Conservation (phyloP, 2,113 vertebrate species). For the Heptranchias perlo region DNA sequence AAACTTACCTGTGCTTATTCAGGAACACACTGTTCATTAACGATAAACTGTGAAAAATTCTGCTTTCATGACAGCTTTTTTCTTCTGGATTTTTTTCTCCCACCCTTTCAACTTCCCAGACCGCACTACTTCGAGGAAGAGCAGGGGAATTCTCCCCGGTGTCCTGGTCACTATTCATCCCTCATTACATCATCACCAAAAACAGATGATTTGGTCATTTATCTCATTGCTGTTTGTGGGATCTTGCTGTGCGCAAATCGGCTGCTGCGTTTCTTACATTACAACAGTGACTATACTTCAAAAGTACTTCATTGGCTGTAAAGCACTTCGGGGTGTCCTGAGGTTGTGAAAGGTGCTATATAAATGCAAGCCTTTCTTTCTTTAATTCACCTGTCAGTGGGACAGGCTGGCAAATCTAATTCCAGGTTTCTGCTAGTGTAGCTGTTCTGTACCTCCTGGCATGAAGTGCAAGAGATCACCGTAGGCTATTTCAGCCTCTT, state of each 20-base stretch:
- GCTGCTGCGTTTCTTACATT: background rate
- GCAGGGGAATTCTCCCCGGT: background rate
- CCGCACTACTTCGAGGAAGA: background rate
- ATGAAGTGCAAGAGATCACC: too few species aligned
- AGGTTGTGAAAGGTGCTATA: background rate
- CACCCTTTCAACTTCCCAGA: background rate
- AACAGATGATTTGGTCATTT: background rate
- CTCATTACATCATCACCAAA: background rate
- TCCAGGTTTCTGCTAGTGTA: too few species aligned
- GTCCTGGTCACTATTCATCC: background rate
- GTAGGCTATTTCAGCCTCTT: too few species aligned
- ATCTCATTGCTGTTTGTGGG: too few species aligned
- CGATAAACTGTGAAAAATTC: background rate
- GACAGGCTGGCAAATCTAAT: too few species aligned
- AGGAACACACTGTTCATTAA: background rate
- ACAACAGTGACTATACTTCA: background rate
- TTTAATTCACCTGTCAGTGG: too few species aligned
- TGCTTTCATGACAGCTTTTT: background rate
- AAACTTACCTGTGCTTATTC: background rate
- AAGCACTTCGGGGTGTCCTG: background rate
- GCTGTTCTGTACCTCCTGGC: too few species aligned
- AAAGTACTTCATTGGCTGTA: background rate
- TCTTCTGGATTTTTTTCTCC: background rate
- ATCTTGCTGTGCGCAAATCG: background rate
- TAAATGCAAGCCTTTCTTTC: background rate